Evolutionary conservation across 2,888 invertebrate genomes (phyloP).

Genomic region (Phengaris alcon): DNA sequence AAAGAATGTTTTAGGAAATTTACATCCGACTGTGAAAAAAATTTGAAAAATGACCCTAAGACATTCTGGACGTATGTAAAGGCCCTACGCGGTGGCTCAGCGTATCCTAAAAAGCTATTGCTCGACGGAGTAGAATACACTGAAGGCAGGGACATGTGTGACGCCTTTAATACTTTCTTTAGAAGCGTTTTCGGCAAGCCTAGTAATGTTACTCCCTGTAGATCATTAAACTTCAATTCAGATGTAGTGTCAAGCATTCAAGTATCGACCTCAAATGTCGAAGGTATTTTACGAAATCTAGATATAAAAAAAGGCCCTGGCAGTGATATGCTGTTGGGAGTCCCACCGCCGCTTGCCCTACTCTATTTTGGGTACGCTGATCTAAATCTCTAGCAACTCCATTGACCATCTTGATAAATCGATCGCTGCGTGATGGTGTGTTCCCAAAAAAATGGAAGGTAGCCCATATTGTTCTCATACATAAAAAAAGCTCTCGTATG

Average conservation of each 20-base stretch:
- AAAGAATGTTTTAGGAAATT: too few species aligned
- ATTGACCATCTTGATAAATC: not conserved
- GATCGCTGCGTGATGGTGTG: not conserved
- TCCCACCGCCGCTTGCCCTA: too few species aligned
- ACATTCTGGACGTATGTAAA: constrained; percentile 23
- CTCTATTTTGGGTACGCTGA: too few species aligned
- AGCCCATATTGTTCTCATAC: constrained; percentile 13
- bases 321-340: too few species aligned
- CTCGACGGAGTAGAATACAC: not conserved
- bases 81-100: constrained; percentile 7
- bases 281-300: not conserved
- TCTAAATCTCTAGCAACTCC: too few species aligned
- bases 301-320: not conserved
- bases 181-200: not conserved
- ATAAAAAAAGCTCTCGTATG: not conserved
- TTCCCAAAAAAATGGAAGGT: constrained; percentile 4
- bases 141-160: not conserved
- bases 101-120: not conserved
- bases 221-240: not conserved
- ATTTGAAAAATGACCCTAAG: constrained; percentile 10
- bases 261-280: not conserved
- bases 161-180: constrained; percentile 6
- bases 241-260: not conserved
- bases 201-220: not conserved
- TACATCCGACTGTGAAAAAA: constrained; percentile 7